Evolutionary conservation across 1,140 invertebrate species (phyloP), one percentile per base, ranked within the genome.

Genomic region (Ceratoteleas bidentatus): DNA sequence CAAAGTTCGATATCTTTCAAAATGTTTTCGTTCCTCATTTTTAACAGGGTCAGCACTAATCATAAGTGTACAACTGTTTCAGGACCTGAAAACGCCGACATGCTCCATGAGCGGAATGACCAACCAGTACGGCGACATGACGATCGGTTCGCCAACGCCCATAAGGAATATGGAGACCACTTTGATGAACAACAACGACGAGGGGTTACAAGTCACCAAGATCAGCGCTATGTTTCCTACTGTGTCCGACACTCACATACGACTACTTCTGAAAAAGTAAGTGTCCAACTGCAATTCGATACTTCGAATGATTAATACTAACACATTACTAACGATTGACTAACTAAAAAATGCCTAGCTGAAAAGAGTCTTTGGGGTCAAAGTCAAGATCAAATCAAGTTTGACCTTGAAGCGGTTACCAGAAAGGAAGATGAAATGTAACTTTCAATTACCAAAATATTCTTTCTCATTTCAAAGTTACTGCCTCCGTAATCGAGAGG

Each of bases 181-280:
- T 53, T 92, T 94, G 47, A 93, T 92, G 6, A 93, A 93, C 40
- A 87, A 92, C 54, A 91, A 92, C 5, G 94, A 96, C 64, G 93
- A 93, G 3, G 95, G 96, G 83, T 93, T 94, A 3, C 92, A 96
- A 66, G 95, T 97, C 13, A 92, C 94, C 34, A 97, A 96, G 90
- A 96, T 97, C 79, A 95, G 95, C 88, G 94, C 96, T n/a, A 96
- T 97, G 94, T 98, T 98, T 89, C 96, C 96, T 10, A 97, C 96
- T 7, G 97, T 97, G 40, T 94, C 95, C 54, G 97, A 98, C 87
- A 95, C 95, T 32, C 96, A 97, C 85, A 97, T 98, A 84, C 94
- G 95, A 84, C 93, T 97, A 66, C 92, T 98, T 72, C 89, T 98
- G 24, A 96, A 97, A 90, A 97, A 97, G 96, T 53, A 50, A 50